Evolutionary conservation across 2,113 vertebrate genomes (phyloP), one percentile per base, ranked within the genome.

Genomic region (Archilochus colubris): DNA sequence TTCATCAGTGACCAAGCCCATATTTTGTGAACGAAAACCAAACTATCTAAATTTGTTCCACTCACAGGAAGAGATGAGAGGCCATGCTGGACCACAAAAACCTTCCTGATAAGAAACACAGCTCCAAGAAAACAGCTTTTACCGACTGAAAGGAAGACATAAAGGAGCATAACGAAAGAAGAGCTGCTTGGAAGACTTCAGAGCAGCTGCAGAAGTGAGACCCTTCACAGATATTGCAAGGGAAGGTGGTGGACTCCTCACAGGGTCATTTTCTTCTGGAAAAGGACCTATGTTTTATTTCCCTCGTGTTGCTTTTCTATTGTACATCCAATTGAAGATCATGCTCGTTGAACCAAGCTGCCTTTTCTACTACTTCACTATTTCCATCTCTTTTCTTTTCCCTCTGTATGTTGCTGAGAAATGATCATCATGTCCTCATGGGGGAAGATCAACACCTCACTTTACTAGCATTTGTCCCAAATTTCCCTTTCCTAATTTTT

Each of bases 401-500:
- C 75, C 40, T 70, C 33, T 84, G 17, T 14, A 10, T 19, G 31
- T 75, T 74, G 25, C 57, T 93, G 51, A 64, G 80, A 83, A 93
- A 67, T 28, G 7, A 78, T 64, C 48, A 53, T 63, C 30, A 8
- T 30, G 8, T 69, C 22, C 51, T 91, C 51, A 24, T 12, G n/a
- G 44, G 62, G n/a, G 58, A 91, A 89, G 54, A 82, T 76, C 72
- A 91, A 61, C 66, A 64, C 61, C 46, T 78, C 17, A 48, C 30
- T 84, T 89, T 68, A 67, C 40, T 58, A 84, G 62, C 54, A 50
- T 7, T 68, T 10, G 2, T 12, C 50, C n/a, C 0, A 1, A 58
- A 64, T 62, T 91, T 91, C 67, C 44, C 36, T 82, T 67, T 82
- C 40, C 46, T 82, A 64, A 3, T 69, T 89, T 94, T 83, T 67